Evolutionary conservation across 2,113 vertebrate species (phyloP).

Genomic region (Jaculus jaculus): DNA sequence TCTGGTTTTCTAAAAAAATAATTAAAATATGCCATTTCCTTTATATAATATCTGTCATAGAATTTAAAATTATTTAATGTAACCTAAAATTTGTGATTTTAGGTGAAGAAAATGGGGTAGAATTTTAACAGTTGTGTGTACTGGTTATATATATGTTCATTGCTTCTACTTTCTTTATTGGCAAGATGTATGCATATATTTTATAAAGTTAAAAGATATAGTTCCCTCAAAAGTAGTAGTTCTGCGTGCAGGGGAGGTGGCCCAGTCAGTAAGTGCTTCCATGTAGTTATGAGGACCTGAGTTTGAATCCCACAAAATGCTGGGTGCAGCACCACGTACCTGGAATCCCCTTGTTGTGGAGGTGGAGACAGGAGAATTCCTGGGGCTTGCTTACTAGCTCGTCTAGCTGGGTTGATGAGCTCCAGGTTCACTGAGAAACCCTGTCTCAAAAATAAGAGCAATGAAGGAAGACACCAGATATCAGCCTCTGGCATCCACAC

Average conservation of each 20-base stretch:
- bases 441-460: too few relatives aligned
- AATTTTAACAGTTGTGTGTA: neutral
- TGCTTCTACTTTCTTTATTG: neutral
- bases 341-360: too few relatives aligned
- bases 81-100: slow-evolving; percentile 28
- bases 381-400: too few relatives aligned
- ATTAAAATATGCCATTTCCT: neutral
- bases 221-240: neutral
- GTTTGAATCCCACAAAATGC: too few relatives aligned
- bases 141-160: neutral
- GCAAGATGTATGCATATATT: neutral
- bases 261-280: too few relatives aligned
- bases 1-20: neutral
- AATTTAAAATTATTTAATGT: neutral
- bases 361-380: too few relatives aligned
- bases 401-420: too few relatives aligned
- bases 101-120: neutral
- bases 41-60: neutral
- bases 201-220: neutral
- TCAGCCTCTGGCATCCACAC: too few relatives aligned
- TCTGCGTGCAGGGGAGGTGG: neutral
- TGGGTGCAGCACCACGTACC: too few relatives aligned
- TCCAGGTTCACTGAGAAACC: too few relatives aligned
- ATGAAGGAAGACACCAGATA: too few relatives aligned
- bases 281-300: too few relatives aligned